Conservation (phyloP, 2,113 vertebrate species). For the Polyodon spathula region DNA sequence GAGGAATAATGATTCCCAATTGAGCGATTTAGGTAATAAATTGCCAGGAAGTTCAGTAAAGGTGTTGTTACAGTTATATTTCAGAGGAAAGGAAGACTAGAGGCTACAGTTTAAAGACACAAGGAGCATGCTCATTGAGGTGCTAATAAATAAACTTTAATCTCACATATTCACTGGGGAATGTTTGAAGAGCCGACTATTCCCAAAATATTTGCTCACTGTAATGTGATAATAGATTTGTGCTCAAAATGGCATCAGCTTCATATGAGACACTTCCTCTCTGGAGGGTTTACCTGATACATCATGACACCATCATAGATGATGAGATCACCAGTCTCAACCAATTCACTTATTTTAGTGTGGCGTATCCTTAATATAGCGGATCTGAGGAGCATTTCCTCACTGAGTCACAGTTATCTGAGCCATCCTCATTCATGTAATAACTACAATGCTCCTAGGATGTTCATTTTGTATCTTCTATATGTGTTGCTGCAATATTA, state of each 20-base stretch:
- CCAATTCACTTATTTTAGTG: constrained; percentile 11
- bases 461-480: too few relatives aligned
- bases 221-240: constrained; percentile 17
- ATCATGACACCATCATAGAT: constrained; percentile 30
- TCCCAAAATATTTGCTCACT: constrained; percentile 26
- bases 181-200: constrained; percentile 15
- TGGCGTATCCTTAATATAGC: constrained; percentile 4
- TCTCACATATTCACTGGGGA: constrained; percentile 5
- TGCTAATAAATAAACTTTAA: constrained; percentile 3
- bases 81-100: too few relatives aligned
- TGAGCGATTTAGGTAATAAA: too few relatives aligned
- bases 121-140: background rate
- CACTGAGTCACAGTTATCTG: constrained; percentile 15
- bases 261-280: constrained; percentile 22
- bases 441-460: too few relatives aligned
- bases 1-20: too few relatives aligned
- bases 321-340: constrained; percentile 33
- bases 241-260: constrained; percentile 3
- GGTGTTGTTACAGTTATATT: too few relatives aligned
- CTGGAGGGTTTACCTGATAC: constrained; percentile 36
- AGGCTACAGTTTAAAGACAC: too few relatives aligned
- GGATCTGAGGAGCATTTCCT: constrained; percentile 19
- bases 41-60: too few relatives aligned
- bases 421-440: background rate
- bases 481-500: too few relatives aligned